A percentile compares a stretch with the other conserved stretches of the same genome.
Conservation (phyloP, 2,888 invertebrate species). For the Zelleria hepariella region DNA sequence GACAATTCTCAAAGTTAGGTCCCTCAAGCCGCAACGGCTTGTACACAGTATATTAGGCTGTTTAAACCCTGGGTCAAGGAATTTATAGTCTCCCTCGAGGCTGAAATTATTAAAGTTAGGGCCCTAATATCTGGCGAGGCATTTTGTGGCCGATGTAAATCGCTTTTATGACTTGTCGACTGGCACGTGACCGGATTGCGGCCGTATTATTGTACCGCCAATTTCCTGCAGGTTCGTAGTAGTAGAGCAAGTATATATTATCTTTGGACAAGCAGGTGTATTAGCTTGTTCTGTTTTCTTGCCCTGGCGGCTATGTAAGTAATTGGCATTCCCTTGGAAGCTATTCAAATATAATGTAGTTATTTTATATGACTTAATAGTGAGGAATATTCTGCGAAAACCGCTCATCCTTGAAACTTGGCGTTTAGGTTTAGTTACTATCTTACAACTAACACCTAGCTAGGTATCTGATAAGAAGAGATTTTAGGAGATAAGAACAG, state of each 20-base stretch:
- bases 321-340: too few relatives aligned
- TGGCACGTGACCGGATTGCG: not conserved
- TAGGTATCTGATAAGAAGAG: too few relatives aligned
- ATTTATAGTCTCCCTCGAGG: not conserved
- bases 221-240: too few relatives aligned
- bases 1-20: not conserved
- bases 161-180: not conserved
- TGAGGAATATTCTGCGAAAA: too few relatives aligned
- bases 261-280: not conserved
- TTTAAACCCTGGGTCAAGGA: not conserved
- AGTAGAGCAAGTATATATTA: too few relatives aligned
- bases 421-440: too few relatives aligned
- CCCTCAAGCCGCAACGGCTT: not conserved
- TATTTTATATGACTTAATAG: too few relatives aligned
- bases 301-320: too few relatives aligned
- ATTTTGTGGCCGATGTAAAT: not conserved
- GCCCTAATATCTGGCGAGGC: not conserved
- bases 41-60: not conserved
- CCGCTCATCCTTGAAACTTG: too few relatives aligned
- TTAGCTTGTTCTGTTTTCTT: not conserved
- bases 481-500: too few relatives aligned
- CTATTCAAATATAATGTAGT: too few relatives aligned
- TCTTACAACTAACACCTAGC: too few relatives aligned
- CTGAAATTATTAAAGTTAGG: not conserved
- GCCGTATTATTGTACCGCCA: not conserved